Evolutionary conservation across 2,797 vertebrate species (phyloP).

Genomic region (Ataeniobius toweri): DNA sequence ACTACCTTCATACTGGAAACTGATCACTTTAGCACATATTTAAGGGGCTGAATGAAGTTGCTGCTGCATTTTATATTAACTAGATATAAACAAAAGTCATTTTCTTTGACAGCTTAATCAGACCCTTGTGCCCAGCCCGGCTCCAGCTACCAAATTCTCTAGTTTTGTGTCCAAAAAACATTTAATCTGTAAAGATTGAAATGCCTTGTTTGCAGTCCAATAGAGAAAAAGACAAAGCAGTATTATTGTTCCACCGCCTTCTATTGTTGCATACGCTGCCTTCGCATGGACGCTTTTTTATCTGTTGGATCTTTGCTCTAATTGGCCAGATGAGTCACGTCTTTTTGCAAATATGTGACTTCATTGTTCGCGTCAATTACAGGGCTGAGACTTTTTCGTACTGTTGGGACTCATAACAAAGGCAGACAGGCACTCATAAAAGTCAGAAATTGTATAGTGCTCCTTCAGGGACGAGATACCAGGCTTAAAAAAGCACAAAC

Average conservation of each 20-base stretch:
- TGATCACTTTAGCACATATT: conserved; percentile 1
- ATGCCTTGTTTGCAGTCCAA: conserved; percentile 27
- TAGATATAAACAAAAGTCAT: neutral
- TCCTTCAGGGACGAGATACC: neutral
- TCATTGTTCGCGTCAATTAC: conserved; percentile 61
- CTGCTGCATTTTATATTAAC: neutral
- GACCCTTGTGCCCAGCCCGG: neutral
- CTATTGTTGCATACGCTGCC: conserved; percentile 43
- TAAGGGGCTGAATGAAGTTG: neutral
- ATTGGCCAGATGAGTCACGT: conserved; percentile 62
- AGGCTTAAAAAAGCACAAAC: neutral
- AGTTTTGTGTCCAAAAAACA: conserved; percentile 22
- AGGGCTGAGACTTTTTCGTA: conserved; percentile 31
- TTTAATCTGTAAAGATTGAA: conserved; percentile 35
- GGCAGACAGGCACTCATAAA: conserved; percentile 15
- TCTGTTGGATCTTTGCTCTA: conserved; percentile 50
- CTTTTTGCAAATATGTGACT: conserved; percentile 48
- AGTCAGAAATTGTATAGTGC: conserved; percentile 24
- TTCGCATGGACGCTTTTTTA: conserved; percentile 26
- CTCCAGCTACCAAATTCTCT: conserved; percentile 15
- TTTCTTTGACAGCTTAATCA: neutral
- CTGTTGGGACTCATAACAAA: conserved; percentile 18
- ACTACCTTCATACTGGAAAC: neutral
- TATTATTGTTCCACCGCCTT: conserved; percentile 36
- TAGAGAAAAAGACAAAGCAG: conserved; percentile 49